Evolutionary conservation across 2,113 vertebrate genomes (phyloP), one percentile per base, ranked within the genome.

Genomic region (Strix aluco): DNA sequence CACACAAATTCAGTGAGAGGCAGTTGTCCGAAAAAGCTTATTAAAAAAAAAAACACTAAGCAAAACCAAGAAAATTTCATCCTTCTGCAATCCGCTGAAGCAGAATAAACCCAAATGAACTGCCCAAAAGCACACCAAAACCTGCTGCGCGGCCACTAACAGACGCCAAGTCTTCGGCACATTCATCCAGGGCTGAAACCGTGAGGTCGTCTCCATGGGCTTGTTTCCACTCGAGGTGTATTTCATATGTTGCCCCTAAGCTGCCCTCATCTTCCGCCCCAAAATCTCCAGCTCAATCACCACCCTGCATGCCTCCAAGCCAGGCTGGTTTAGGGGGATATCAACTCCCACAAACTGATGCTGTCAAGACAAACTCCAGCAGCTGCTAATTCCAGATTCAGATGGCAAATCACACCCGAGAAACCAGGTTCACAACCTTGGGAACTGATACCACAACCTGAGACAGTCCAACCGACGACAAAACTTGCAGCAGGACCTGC

Each of bases 191-290:
- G 27, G 47, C 32, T 93, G 2, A 0, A 34, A 11, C 15, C 4
- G 0, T 3, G 52, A 27, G 12, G 26, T 13, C 3, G 5, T 4
- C 46, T 58, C 66, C n/a, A 26, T 0, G 4, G 61, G 38, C 6
- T 32, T 13, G 11, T 49, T 32, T 51, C 51, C 34, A 8, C 30
- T 54, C 1, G 0, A 44, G 61, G 10, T 3, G 15, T 8, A 32
- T 47, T 34, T 58, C 15, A 49, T 5, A 5, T 0, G 0, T 1
- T 78, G 16, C 3, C 55, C 46, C 55, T 18, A 20, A 78, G 15
- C 16, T 18, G 54, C 38, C 7, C 15, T 40, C 42, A 65, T 3
- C 57, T 38, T 79, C 63, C 62, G 63, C 36, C 74, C 75, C 47
- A 27, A 63, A 71, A 74, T 27, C 51, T 88, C 23, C 75, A 70